phyloP scores from a whole-genome alignment of 2,888 invertebrate species.

The Ctena decussata region DNA sequence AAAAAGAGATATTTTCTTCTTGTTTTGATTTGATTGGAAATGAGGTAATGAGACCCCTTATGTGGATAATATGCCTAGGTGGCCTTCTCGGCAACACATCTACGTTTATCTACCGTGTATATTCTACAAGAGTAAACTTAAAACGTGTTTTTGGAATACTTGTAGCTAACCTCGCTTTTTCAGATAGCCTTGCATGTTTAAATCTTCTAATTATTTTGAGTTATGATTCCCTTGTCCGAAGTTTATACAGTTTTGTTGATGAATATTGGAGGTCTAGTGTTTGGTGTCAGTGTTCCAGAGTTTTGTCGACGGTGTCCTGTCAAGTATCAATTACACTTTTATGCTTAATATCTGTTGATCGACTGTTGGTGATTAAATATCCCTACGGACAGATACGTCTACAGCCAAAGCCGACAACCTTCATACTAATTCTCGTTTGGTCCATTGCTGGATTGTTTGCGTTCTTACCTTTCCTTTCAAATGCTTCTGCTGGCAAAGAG shows the following conservation, averaged over 20 bases:
- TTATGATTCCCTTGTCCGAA: no score
- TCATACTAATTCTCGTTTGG: slow-evolving; percentile 74
- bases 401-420: slow-evolving; percentile 62
- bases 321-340: no score
- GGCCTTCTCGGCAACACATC: neutral
- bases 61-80: neutral
- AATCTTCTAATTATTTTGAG: no score
- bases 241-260: no score
- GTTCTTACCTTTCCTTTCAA: slow-evolving; percentile 79
- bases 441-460: slow-evolving; percentile 73
- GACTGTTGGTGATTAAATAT: slow-evolving; percentile 89
- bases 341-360: slow-evolving; percentile 89
- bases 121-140: neutral
- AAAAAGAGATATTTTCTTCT: neutral
- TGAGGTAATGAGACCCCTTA: neutral
- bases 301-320: no score
- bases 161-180: slow-evolving; percentile 50
- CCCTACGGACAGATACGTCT: slow-evolving; percentile 87
- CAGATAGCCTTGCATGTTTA: slow-evolving; percentile 28
- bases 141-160: slow-evolving; percentile 54
- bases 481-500: slow-evolving; percentile 77
- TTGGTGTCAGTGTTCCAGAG: no score
- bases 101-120: neutral
- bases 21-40: neutral
- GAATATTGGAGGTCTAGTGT: no score